These are phyloP conservation scores for Micromussa lordhowensis DNA, from an alignment of 92 coral and sea anemone species.

Conservation along the genomic window DNA sequence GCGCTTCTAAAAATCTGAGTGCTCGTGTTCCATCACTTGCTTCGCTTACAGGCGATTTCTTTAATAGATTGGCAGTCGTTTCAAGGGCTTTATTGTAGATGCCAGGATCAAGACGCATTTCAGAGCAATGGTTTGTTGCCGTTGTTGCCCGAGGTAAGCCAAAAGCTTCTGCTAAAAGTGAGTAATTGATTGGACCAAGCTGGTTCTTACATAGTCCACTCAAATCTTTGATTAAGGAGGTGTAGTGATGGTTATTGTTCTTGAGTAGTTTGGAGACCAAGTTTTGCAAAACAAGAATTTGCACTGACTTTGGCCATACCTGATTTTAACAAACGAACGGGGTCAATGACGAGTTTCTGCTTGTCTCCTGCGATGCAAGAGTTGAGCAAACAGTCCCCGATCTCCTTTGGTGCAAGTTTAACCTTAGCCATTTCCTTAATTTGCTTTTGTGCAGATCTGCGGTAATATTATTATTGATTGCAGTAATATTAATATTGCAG, in stretches of 20 bases:
- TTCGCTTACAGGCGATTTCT: conserved; percentile 48
- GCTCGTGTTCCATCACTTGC: conserved; percentile 61
- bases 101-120: conserved; percentile 41
- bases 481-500: too few species aligned
- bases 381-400: conserved; percentile 20
- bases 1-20: conserved; percentile 52
- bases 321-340: conserved; percentile 12
- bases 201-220: conserved; percentile 66
- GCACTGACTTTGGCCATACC: conserved; percentile 47
- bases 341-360: conserved; percentile 41
- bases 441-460: conserved; percentile 27
- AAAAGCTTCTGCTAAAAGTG: conserved; percentile 40
- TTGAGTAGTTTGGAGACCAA: conserved; percentile 48
- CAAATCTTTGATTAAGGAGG: conserved; percentile 59
- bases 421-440: conserved; percentile 17
- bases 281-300: conserved; percentile 40
- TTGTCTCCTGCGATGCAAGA: conserved; percentile 36
- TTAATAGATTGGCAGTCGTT: conserved; percentile 19
- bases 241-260: conserved; percentile 47
- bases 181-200: conserved; percentile 64
- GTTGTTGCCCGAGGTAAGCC: conserved; percentile 43
- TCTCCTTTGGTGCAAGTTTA: conserved; percentile 32
- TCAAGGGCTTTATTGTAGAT: conserved; percentile 20
- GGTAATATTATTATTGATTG: too few species aligned
- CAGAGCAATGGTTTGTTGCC: conserved; percentile 40